A percentile compares a stretch with the other conserved stretches of the same genome.
Evolutionary conservation across 2,113 vertebrate genomes (phyloP).

Genomic region (Apaloderma vittatum): DNA sequence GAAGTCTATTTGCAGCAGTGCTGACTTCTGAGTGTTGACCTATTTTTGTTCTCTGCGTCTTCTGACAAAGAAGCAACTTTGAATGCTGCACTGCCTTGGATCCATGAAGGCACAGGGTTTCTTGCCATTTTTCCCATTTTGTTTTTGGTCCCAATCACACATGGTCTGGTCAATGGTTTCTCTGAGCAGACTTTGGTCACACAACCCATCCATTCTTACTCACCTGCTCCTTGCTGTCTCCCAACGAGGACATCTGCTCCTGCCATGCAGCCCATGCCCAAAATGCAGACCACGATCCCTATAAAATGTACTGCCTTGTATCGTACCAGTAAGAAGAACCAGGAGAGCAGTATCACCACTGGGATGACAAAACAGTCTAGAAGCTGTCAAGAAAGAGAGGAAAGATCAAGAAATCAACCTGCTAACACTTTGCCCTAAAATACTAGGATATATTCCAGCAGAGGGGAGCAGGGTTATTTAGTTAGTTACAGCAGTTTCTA

Average conservation of each 20-base stretch:
- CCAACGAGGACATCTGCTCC: conserved; percentile 92
- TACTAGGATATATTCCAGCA: not conserved
- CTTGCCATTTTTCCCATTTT: not conserved
- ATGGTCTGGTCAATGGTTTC: not conserved
- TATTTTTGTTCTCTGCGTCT: not conserved
- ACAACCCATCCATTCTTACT: conserved; percentile 30
- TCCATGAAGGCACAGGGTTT: not conserved
- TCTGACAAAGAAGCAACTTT: not conserved
- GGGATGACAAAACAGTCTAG: conserved; percentile 96
- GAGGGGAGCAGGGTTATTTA: not conserved
- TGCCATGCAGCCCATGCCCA: conserved; percentile 95
- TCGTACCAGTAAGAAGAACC: conserved; percentile 95
- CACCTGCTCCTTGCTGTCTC: conserved; percentile 91
- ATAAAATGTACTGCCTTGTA: conserved; percentile 93
- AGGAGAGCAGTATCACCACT: conserved; percentile 93
- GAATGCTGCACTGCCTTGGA: not conserved
- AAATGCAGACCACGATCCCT: conserved; percentile 91
- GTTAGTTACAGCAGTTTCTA: not conserved
- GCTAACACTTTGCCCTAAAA: not conserved
- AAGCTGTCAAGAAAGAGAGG: conserved; percentile 78
- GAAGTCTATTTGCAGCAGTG: not conserved
- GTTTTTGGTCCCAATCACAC: not conserved
- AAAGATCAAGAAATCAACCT: not conserved
- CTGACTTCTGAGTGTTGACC: not conserved
- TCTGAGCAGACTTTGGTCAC: not conserved